Percentiles rank a stretch among this genome's conserved stretches.
phyloP scores from a whole-genome alignment of 2,113 vertebrate species.

The Barnardius zonarius region DNA sequence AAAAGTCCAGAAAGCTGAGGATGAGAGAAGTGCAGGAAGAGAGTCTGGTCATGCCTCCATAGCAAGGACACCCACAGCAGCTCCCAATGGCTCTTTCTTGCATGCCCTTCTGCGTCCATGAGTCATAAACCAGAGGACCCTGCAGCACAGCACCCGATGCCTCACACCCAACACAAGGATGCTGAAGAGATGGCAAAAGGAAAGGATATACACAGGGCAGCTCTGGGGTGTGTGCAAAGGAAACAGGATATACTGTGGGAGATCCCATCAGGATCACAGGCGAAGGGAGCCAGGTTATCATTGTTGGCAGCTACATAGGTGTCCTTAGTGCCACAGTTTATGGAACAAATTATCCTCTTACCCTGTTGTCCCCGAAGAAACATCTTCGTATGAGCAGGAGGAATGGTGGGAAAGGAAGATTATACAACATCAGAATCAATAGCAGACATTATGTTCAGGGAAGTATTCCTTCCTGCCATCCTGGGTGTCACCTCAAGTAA shows the following conservation, averaged over 20 bases:
- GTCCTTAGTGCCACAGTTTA: not conserved
- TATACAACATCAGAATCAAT: not conserved
- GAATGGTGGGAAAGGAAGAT: not conserved
- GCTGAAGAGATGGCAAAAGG: not conserved
- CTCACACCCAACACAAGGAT: not conserved
- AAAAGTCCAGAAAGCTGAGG: not conserved
- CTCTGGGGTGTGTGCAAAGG: not conserved
- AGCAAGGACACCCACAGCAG: not conserved
- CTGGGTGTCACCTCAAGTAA: not conserved
- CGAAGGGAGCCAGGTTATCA: not conserved
- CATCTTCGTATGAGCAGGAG: not conserved
- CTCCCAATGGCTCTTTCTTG: not conserved
- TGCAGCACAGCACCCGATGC: not conserved
- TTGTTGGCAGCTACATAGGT: not conserved
- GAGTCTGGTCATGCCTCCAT: not conserved
- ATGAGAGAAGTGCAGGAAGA: not conserved
- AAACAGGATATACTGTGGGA: not conserved
- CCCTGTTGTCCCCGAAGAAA: not conserved
- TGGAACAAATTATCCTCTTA: not conserved
- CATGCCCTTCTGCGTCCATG: rapidly evolving
- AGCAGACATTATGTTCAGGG: not conserved
- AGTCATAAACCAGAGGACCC: not conserved
- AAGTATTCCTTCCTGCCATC: not conserved
- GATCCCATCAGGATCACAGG: not conserved
- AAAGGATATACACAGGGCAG: not conserved